Evolutionary conservation across 2,113 vertebrate genomes (phyloP).

Genomic region (Galemys pyrenaicus): DNA sequence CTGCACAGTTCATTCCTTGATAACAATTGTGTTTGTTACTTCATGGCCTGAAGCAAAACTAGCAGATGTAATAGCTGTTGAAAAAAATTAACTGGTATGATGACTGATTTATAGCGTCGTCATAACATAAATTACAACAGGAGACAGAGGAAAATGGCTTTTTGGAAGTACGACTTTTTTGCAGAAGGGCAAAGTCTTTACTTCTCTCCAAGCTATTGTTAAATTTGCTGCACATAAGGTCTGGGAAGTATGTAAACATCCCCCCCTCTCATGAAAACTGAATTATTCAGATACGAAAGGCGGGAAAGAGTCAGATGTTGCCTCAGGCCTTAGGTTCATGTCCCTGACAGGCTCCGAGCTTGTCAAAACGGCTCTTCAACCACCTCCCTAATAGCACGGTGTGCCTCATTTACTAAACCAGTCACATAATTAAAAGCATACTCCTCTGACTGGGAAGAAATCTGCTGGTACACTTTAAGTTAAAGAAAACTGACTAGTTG

Average conservation of each 20-base stretch:
- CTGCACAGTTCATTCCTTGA: slow-evolving; percentile 19
- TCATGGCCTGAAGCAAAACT: slow-evolving; percentile 46
- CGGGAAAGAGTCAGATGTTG: slow-evolving; percentile 23
- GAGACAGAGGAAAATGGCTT: background rate
- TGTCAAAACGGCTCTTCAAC: slow-evolving; percentile 67
- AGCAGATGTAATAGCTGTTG: slow-evolving; percentile 56
- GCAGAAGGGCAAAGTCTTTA: background rate
- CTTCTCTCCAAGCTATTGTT: slow-evolving; percentile 44
- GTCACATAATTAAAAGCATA: slow-evolving; percentile 64
- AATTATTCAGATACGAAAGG: slow-evolving; percentile 33
- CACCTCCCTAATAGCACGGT: slow-evolving; percentile 60
- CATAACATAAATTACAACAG: slow-evolving; percentile 60
- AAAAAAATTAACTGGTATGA: slow-evolving; percentile 45
- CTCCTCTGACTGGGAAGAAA: slow-evolving; percentile 58
- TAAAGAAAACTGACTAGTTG: slow-evolving; percentile 30
- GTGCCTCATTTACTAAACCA: slow-evolving; percentile 3
- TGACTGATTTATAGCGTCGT: slow-evolving; percentile 63
- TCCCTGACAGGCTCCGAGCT: slow-evolving; percentile 43
- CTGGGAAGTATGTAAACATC: slow-evolving; percentile 46
- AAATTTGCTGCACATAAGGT: slow-evolving; percentile 37
- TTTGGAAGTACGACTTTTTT: background rate
- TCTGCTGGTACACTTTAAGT: slow-evolving; percentile 45
- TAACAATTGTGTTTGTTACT: slow-evolving; percentile 66
- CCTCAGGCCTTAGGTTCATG: slow-evolving; percentile 28
- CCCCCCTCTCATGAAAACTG: background rate